Base-by-base conservation (phyloP, 2,113 vertebrate genomes). In the Pedionomus torquatus region DNA sequence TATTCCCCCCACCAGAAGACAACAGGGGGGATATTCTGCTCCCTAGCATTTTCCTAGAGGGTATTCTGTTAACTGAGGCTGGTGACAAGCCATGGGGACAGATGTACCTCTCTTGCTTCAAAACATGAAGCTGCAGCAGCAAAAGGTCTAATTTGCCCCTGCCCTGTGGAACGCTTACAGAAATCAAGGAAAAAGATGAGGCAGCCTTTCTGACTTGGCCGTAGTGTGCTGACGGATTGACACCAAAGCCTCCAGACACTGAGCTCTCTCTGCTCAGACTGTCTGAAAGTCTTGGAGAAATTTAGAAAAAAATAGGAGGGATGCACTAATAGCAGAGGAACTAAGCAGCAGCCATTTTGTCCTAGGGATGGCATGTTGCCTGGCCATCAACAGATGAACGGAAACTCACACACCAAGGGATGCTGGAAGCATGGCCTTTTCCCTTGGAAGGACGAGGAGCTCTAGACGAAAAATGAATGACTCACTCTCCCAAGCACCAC, bases 281-380 rank as follows among this genome's bases (percentile, higher is more conserved):
- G 30, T 87, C 57, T 61, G 78, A 87, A 92, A 69, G 21, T 71
- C 80, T 89, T 51, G 30, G 79, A 86, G 72, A 90, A 89, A 80
- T 72, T 43, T 51, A 84, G 57, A 70, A 89, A 78, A 77, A 90
- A 95, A 89, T n/a, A n/a, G n/a, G n/a, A 70, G 28, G 64, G 72
- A 84, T 87, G 43, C 65, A 57, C 58, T 86, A 85, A 83, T 33
- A 63, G 64, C 13, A 95, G 55, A 93, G 54, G 72, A 93, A 64
- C 13, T 60, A 86, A 89, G 79, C 69, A 92, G 64, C 78, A 91
- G 65, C 69, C 95, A 95, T 95, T 81, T 96, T 96, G 94, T 84
- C 6, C 2, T 37, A 77, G 61, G 25, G 52, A 72, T 95, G 91
- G 94, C 80, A 11, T 4, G 23, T 63, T 96, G 90, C 92, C 94